phyloP scores from a whole-genome alignment of 2,797 vertebrate genomes.

The Ceryle rudis region DNA sequence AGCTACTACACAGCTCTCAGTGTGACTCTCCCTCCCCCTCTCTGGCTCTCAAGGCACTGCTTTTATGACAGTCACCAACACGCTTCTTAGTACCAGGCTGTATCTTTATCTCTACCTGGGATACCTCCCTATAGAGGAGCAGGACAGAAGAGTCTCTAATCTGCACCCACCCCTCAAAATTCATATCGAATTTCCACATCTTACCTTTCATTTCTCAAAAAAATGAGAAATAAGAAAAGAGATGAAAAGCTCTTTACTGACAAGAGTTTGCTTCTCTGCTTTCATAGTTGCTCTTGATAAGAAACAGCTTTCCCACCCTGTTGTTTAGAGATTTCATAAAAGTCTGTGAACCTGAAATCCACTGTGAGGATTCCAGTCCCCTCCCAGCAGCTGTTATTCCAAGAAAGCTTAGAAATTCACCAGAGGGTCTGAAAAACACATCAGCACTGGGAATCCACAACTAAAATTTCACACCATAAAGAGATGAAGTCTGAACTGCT shows the following conservation, averaged over 20 bases:
- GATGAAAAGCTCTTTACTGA: conserved; percentile 13
- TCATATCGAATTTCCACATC: background rate
- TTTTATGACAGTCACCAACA: background rate
- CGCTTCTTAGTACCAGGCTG: background rate
- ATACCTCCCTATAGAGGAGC: rapidly evolving
- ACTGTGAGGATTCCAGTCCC: background rate
- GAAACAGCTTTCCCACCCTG: conserved; percentile 28
- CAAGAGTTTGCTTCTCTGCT: conserved; percentile 17
- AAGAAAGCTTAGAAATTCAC: conserved; percentile 42
- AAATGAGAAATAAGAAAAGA: background rate
- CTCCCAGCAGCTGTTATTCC: conserved; percentile 15
- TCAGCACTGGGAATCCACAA: conserved; percentile 52
- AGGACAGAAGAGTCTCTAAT: background rate
- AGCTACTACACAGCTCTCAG: background rate
- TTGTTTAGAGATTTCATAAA: conserved; percentile 33
- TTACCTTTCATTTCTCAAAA: background rate
- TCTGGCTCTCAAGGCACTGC: background rate
- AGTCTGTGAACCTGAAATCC: conserved; percentile 26
- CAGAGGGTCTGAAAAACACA: conserved; percentile 57
- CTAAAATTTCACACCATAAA: conserved; percentile 57
- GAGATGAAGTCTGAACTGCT: conserved; percentile 11
- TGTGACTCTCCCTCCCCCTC: background rate
- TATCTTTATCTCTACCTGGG: background rate
- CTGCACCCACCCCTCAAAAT: background rate
- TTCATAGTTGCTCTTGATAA: conserved; percentile 22